These are phyloP conservation scores for Ceratina japonica DNA, from an alignment of 1,140 invertebrate genomes.

Conservation along the genomic window DNA sequence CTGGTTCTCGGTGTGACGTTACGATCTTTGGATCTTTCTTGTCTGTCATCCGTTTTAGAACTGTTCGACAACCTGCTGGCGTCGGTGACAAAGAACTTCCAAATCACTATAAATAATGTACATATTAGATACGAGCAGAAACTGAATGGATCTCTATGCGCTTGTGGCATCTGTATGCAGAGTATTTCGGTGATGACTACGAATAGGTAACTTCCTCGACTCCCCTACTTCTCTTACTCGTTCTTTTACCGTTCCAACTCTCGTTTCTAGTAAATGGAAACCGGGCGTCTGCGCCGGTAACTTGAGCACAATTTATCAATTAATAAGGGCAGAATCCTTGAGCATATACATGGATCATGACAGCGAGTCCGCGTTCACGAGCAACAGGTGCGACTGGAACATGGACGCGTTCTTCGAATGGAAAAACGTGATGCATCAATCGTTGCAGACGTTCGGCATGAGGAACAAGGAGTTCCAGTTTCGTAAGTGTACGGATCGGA, in stretches of 20 bases:
- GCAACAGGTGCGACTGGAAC: slow-evolving; percentile 79
- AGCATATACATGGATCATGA: slow-evolving; percentile 89
- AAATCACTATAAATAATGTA: slow-evolving; percentile 89
- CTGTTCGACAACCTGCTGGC: slow-evolving; percentile 87
- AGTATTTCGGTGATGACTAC: slow-evolving; percentile 89
- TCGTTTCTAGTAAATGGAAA: slow-evolving; percentile 87
- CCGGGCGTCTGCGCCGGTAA: slow-evolving; percentile 83
- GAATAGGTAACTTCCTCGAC: slow-evolving; percentile 82
- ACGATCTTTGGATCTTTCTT: background rate
- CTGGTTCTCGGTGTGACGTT: background rate
- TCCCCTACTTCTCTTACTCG: background rate
- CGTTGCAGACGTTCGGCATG: slow-evolving; percentile 88
- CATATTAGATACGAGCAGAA: slow-evolving; percentile 92
- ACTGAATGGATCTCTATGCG: slow-evolving; percentile 83
- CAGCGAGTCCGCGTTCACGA: slow-evolving; percentile 77
- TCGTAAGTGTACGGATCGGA: slow-evolving; percentile 80
- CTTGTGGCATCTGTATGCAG: slow-evolving; percentile 89
- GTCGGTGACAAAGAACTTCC: slow-evolving; percentile 89
- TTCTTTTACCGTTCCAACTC: background rate
- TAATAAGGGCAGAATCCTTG: slow-evolving; percentile 88
- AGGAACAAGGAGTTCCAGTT: slow-evolving; percentile 87
- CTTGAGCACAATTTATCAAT: slow-evolving; percentile 86
- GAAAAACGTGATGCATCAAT: slow-evolving; percentile 86
- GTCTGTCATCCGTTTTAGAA: slow-evolving; percentile 65
- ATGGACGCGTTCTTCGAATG: slow-evolving; percentile 82